Evolutionary conservation across 2,113 vertebrate species (phyloP).

Genomic region (Saguinus imperator): DNA sequence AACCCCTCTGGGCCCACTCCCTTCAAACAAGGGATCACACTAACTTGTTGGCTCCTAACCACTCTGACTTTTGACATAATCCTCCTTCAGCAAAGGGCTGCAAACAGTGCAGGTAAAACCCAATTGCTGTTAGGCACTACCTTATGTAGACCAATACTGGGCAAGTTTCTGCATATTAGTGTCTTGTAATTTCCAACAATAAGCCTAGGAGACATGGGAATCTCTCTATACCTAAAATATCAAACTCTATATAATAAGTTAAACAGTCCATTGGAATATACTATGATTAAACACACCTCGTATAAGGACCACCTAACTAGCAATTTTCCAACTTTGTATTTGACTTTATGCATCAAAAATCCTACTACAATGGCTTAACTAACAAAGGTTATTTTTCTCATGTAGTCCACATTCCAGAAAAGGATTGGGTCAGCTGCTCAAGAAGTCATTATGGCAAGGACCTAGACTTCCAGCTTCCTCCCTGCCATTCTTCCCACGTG

Average conservation of each 20-base stretch:
- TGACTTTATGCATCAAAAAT: conserved; percentile 8
- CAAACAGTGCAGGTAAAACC: not conserved
- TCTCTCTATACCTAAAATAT: not conserved
- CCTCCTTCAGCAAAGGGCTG: not conserved
- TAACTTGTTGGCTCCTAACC: not conserved
- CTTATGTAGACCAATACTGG: not conserved
- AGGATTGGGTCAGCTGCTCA: not conserved
- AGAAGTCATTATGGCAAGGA: not conserved
- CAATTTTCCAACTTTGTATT: not conserved
- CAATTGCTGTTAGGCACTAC: not conserved
- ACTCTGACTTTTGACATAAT: not conserved
- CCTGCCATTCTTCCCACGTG: not conserved
- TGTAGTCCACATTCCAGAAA: not conserved
- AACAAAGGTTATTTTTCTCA: not conserved
- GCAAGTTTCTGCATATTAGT: not conserved
- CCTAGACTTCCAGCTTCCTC: not conserved
- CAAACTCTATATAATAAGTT: not conserved
- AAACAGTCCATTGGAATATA: not conserved
- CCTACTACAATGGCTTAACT: not conserved
- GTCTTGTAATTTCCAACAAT: not conserved
- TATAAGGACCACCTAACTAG: not conserved
- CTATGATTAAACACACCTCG: not conserved
- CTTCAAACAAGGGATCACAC: not conserved
- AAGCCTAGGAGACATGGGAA: not conserved
- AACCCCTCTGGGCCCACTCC: not conserved